These are phyloP conservation scores for Gymnoscopelus microlampas DNA, from an alignment of 2,797 vertebrate species.

Conservation along the genomic window DNA sequence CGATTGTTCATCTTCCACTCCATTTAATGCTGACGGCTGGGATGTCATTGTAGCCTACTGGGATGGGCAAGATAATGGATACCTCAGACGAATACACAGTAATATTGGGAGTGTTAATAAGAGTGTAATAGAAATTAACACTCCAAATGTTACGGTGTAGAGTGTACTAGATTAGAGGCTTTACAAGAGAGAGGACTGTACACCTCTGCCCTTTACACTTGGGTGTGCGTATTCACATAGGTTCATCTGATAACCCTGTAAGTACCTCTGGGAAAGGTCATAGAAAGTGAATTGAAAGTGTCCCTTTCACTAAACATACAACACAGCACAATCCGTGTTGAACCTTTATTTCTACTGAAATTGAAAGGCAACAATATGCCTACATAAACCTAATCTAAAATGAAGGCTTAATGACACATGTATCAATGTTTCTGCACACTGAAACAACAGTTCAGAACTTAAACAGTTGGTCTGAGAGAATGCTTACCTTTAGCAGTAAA, in stretches of 20 bases:
- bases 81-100: not conserved
- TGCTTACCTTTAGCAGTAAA: too few relatives aligned
- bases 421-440: not conserved
- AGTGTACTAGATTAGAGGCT: not conserved
- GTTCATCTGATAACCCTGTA: constrained; percentile 2
- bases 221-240: constrained; percentile 9
- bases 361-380: not conserved
- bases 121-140: too few relatives aligned
- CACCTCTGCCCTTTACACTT: constrained; percentile 9
- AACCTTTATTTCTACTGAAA: too few relatives aligned
- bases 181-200: not conserved
- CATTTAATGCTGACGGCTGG: constrained; percentile 1
- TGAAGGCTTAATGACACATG: not conserved
- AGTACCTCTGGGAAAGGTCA: constrained; percentile 14
- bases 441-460: not conserved
- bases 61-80: constrained; percentile 2
- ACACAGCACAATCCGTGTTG: not conserved
- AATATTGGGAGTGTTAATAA: not conserved
- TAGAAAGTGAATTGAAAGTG: constrained; percentile 1
- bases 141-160: too few relatives aligned
- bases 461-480: not conserved
- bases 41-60: not conserved
- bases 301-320: not conserved
- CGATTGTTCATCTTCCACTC: constrained; percentile 17
- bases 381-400: not conserved